Conservation (phyloP, 1,140 invertebrate genomes). For the Colletes latitarsis region DNA sequence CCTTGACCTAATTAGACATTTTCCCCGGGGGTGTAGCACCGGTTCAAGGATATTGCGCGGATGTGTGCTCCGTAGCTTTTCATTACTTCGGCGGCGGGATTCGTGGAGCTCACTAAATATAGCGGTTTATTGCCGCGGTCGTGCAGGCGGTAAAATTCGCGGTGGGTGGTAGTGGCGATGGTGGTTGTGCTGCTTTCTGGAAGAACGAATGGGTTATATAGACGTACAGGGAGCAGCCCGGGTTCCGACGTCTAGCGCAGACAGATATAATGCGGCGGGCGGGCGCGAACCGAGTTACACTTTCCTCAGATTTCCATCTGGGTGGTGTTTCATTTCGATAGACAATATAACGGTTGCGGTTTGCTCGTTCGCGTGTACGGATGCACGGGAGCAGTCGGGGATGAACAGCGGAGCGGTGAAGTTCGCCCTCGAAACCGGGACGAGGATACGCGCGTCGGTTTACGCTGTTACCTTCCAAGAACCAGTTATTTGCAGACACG, state of each 20-base stretch:
- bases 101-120: conserved; percentile 52
- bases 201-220: conserved; percentile 39
- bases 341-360: conserved; percentile 37
- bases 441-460: conserved; percentile 16
- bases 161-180: conserved; percentile 31
- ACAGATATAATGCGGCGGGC: conserved; percentile 7
- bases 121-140: conserved; percentile 48
- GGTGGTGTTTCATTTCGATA: conserved; percentile 34
- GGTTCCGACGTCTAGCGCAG: conserved; percentile 12
- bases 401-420: conserved; percentile 12
- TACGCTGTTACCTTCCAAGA: not conserved
- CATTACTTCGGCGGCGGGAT: conserved; percentile 36
- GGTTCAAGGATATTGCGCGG: conserved; percentile 41
- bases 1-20: conserved; percentile 54
- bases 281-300: conserved; percentile 13
- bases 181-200: conserved; percentile 19
- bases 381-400: not conserved
- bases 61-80: conserved; percentile 35
- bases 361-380: not conserved
- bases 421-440: not conserved
- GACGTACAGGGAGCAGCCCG: not conserved
- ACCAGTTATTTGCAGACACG: conserved; percentile 18
- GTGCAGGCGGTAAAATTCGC: conserved; percentile 50
- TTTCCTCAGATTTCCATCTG: conserved; percentile 40
- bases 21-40: conserved; percentile 1